Conservation (phyloP, 2,113 vertebrate species). For the Hyaena hyaena region DNA sequence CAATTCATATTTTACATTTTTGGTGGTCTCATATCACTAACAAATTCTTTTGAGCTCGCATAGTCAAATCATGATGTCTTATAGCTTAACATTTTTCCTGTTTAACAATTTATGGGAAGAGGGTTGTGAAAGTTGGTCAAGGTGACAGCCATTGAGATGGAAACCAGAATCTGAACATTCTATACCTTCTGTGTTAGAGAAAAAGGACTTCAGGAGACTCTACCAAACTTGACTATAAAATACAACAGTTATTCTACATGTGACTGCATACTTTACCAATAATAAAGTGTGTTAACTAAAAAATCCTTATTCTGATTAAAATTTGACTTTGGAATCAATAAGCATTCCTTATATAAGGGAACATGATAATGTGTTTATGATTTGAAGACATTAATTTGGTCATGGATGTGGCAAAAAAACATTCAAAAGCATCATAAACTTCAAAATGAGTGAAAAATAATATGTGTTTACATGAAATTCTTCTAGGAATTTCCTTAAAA, state of each 20-base stretch:
- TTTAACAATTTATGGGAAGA: background rate
- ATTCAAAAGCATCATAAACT: background rate
- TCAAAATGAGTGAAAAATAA: background rate
- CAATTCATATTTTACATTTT: background rate
- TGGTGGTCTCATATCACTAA: background rate
- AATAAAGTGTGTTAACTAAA: background rate
- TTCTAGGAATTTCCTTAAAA: conserved; percentile 12
- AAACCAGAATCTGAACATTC: background rate
- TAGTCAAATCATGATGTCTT: background rate
- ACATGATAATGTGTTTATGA: background rate
- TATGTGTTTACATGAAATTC: background rate
- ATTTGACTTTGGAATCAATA: background rate
- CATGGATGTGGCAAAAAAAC: background rate
- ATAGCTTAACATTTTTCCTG: background rate
- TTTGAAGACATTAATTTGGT: background rate
- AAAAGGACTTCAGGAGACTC: background rate
- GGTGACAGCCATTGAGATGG: background rate
- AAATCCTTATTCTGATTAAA: conserved; percentile 1
- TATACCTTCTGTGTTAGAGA: background rate
- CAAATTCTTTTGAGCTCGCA: background rate
- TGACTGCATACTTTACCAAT: background rate
- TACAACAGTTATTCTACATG: background rate
- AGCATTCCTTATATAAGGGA: background rate
- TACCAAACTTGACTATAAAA: background rate
- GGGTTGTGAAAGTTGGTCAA: background rate